phyloP scores from a whole-genome alignment of 1,140 invertebrate species.

The Drosophila eugracilis region DNA sequence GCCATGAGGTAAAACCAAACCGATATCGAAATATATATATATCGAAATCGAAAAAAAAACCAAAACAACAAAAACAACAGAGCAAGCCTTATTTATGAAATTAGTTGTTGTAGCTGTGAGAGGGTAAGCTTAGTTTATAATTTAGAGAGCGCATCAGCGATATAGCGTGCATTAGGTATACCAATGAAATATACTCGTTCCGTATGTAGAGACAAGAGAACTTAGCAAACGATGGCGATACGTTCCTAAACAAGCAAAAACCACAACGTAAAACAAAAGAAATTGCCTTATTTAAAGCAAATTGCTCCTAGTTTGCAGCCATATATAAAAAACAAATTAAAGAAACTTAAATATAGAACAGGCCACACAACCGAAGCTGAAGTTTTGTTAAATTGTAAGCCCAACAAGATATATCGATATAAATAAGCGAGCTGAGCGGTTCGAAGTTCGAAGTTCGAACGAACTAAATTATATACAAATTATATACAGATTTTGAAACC shows the following conservation, averaged over 20 bases:
- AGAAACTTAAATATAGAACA: conserved; percentile 47
- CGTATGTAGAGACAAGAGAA: conserved; percentile 51
- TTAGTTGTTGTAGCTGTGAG: conserved; percentile 69
- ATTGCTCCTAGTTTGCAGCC: conserved; percentile 78
- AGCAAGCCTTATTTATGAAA: conserved; percentile 79
- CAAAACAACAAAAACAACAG: conserved; percentile 11
- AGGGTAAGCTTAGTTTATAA: conserved; percentile 75
- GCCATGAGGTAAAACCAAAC: conserved; percentile 12
- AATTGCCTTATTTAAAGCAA: conserved; percentile 77
- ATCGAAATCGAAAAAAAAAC: conserved; percentile 15
- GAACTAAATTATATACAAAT: conserved; percentile 19
- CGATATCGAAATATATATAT: not conserved
- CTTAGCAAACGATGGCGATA: conserved; percentile 67
- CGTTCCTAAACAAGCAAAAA: conserved; percentile 70
- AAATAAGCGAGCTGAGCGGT: conserved; percentile 43
- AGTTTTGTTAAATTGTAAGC: conserved; percentile 54
- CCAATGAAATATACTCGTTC: conserved; percentile 54
- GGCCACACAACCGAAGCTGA: conserved; percentile 21
- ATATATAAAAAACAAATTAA: no score
- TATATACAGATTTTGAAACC: conserved; percentile 26
- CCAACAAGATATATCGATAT: conserved; percentile 13
- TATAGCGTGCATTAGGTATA: conserved; percentile 49
- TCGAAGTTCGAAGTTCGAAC: conserved; percentile 18
- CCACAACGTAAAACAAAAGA: conserved; percentile 39
- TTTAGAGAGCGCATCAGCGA: conserved; percentile 70